Evolutionary conservation across 2,888 invertebrate species (phyloP).

Genomic region (Eucera pruinosa): DNA sequence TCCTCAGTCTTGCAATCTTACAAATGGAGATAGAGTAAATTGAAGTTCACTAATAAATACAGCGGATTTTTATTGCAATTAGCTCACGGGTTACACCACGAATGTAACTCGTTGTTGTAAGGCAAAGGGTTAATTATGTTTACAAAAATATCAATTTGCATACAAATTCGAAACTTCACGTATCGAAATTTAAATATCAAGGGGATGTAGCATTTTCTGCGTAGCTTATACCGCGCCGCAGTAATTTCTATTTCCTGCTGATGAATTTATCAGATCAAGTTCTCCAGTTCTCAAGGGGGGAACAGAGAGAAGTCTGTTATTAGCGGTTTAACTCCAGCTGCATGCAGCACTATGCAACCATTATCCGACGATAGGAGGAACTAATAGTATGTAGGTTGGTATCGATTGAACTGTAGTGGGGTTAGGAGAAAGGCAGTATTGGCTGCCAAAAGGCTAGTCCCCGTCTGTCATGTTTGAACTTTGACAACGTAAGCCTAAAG

Average conservation of each 20-base stretch:
- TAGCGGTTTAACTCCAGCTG: background rate
- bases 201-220: too few relatives aligned
- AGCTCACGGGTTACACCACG: too few relatives aligned
- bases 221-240: too few relatives aligned
- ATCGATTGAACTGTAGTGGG: slow-evolving; percentile 62
- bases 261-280: background rate
- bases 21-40: too few relatives aligned
- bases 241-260: background rate
- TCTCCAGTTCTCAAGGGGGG: background rate
- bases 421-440: slow-evolving; percentile 54
- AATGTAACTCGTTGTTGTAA: too few relatives aligned
- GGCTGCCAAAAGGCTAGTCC: slow-evolving; percentile 50
- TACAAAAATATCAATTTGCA: too few relatives aligned
- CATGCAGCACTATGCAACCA: slow-evolving; percentile 29
- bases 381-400: slow-evolving; percentile 36
- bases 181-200: too few relatives aligned
- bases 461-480: slow-evolving; percentile 42
- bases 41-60: too few relatives aligned
- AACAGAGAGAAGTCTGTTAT: slow-evolving; percentile 9
- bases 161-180: too few relatives aligned
- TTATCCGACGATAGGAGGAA: slow-evolving; percentile 31
- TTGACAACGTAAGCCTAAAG: slow-evolving; percentile 51
- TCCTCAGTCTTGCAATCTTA: too few relatives aligned
- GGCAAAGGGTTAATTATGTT: too few relatives aligned
- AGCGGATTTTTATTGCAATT: too few relatives aligned